These are phyloP conservation scores for Ceryle rudis DNA, from an alignment of 2,797 vertebrate species.

Conservation along the genomic window DNA sequence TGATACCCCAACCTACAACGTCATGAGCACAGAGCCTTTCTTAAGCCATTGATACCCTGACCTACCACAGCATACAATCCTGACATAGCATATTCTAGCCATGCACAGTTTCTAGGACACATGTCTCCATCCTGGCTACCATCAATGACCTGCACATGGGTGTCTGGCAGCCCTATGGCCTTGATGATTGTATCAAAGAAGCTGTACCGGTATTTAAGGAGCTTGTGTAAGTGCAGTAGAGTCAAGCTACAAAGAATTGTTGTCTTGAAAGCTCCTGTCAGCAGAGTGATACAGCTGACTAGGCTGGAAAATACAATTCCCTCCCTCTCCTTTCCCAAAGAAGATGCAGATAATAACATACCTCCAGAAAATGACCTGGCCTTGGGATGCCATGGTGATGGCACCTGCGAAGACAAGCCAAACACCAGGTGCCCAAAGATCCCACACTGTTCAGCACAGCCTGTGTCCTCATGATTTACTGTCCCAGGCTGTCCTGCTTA, in stretches of 20 bases:
- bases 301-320: neutral
- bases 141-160: neutral
- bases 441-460: neutral
- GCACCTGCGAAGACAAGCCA: neutral
- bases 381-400: constrained; percentile 54
- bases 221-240: neutral
- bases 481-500: constrained; percentile 40
- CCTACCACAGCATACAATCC: neutral
- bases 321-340: neutral
- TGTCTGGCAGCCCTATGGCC: neutral
- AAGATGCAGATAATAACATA: constrained; percentile 13
- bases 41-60: neutral
- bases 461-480: neutral
- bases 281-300: neutral
- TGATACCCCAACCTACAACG: neutral
- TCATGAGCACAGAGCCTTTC: neutral
- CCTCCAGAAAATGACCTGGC: constrained; percentile 76
- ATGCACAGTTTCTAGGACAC: neutral
- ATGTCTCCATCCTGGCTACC: neutral
- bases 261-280: neutral
- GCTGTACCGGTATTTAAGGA: neutral
- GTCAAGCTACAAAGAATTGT: neutral
- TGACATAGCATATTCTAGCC: neutral
- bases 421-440: neutral
- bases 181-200: neutral